Evolutionary conservation across 1,140 invertebrate species (phyloP), one percentile per base, ranked within the genome.

Genomic region (Oedothorax gibbosus): DNA sequence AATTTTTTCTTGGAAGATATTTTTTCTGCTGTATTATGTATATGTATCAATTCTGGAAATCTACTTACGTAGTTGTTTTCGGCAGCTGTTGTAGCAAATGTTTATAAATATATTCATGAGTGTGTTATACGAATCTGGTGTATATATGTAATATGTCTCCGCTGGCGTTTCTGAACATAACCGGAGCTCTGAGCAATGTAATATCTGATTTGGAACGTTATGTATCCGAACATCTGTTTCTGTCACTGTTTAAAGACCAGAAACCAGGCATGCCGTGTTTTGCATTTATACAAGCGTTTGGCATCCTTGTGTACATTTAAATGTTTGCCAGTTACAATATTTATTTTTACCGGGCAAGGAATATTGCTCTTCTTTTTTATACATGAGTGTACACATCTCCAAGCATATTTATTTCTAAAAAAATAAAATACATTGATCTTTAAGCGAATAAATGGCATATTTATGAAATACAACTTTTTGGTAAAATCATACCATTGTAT

Each of bases 21-120:
- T 57, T 71, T 71, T 57, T 71, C 78, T 51, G 18, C 56, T 81
- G 78, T 81, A 81, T 81, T 81, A 81, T 81, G 78, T 81, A 81
- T 71, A 71, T 81, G 78, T 81, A 81, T 81, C 78, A 81, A 81
- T 75, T 57, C 68, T 71, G 15, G 56, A 71, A 81, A 81, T 79
- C 78, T 81, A 81, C 78, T 81, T 71, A 81, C 78, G 49, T 68
- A 71, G 78, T 81, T 81, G 66, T 71, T 81, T n/a, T 35, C 51
- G 35, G 66, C 78, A 81, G 65, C 78, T 81, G 78, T 53, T 14
- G 68, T 12, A 71, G 66, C 51, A 65, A 81, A 81, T 81, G 78
- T 81, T 81, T 81, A 81, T 81, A 81, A 81, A 81, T 75, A 81
- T 81, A 81, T 81, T 81, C 78, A 81, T 81, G 78, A 81, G 66